phyloP scores from a whole-genome alignment of 2,797 vertebrate species.

The Danio aesculapii region DNA sequence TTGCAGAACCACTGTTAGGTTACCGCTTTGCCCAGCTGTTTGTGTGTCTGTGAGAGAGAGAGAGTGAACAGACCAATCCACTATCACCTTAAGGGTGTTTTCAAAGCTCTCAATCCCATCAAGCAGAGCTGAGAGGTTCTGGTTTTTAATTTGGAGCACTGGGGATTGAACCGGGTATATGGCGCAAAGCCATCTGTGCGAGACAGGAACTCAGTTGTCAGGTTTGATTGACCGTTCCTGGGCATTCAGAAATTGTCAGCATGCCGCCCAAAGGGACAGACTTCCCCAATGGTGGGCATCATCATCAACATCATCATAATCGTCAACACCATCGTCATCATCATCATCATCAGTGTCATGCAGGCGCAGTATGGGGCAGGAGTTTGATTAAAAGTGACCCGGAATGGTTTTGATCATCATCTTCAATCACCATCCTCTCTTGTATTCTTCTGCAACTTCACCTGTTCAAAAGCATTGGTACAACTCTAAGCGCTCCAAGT shows the following conservation, averaged over 20 bases:
- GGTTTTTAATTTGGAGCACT: constrained; percentile 49
- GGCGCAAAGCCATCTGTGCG: constrained; percentile 35
- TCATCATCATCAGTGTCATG: constrained; percentile 56
- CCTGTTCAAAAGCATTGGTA: constrained; percentile 9
- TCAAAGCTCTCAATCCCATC: constrained; percentile 36
- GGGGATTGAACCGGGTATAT: constrained; percentile 41
- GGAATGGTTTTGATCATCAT: constrained; percentile 46
- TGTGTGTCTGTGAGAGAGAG: constrained; percentile 2
- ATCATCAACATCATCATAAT: constrained; percentile 61
- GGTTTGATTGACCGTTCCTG: constrained; percentile 48
- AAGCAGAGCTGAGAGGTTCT: constrained; percentile 39
- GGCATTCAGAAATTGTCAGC: constrained; percentile 36
- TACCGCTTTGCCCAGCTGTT: constrained; percentile 2
- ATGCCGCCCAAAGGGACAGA: constrained; percentile 39
- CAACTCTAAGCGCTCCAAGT: background rate
- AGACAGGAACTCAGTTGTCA: constrained; percentile 31
- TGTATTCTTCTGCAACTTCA: constrained; percentile 31
- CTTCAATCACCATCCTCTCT: constrained; percentile 54
- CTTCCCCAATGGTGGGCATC: constrained; percentile 48
- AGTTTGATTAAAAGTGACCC: constrained; percentile 61
- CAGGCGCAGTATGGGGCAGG: constrained; percentile 38
- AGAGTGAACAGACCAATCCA: constrained; percentile 1
- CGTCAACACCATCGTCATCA: constrained; percentile 29
- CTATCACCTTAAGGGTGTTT: constrained; percentile 36
- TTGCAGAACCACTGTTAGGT: constrained; percentile 8